These are phyloP conservation scores for Dione juno DNA, from an alignment of 2,888 invertebrate genomes.

Conservation along the genomic window DNA sequence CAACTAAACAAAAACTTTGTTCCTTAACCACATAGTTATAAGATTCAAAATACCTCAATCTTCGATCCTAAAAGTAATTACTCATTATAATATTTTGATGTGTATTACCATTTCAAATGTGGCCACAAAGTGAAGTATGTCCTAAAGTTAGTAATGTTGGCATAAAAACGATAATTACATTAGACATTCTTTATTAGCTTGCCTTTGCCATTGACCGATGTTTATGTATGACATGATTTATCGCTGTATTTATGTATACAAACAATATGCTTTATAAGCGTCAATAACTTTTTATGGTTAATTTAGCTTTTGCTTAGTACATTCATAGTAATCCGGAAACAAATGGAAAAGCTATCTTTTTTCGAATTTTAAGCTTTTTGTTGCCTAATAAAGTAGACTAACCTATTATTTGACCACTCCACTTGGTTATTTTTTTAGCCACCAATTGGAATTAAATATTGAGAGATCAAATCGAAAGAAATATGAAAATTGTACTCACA, in stretches of 20 bases:
- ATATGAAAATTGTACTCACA: no score
- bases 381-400: no score
- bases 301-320: not conserved
- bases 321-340: not conserved
- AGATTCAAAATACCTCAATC: not conserved
- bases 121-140: conserved; percentile 21
- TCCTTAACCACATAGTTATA: not conserved
- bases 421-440: no score
- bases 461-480: no score
- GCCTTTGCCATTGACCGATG: conserved; percentile 28
- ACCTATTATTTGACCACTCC: no score
- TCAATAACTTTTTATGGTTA: conserved; percentile 31
- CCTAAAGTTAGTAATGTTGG: conserved; percentile 11
- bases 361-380: not conserved
- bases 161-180: conserved; percentile 35
- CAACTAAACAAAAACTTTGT: not conserved
- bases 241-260: conserved; percentile 19
- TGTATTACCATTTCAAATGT: conserved; percentile 34
- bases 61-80: conserved; percentile 14
- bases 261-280: conserved; percentile 31
- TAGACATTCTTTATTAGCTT: conserved; percentile 34
- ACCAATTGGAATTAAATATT: no score
- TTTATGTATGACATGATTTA: conserved; percentile 34
- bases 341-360: not conserved
- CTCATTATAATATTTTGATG: conserved; percentile 33